Conservation (phyloP, 2,797 vertebrate genomes). For the Poecilia gillii region DNA sequence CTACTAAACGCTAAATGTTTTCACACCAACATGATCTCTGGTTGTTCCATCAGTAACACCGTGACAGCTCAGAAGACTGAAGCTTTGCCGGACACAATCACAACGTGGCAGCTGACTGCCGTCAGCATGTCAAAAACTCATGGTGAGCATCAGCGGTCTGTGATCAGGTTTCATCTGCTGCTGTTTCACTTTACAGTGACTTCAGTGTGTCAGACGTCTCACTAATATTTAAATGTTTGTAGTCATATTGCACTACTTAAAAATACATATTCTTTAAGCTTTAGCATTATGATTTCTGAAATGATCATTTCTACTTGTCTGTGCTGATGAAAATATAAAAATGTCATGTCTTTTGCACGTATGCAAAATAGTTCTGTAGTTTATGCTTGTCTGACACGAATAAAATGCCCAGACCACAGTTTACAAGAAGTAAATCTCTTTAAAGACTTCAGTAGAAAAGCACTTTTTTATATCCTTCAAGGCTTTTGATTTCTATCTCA, state of each 20-base stretch:
- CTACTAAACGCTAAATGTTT: not conserved
- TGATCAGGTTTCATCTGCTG: not conserved
- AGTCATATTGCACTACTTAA: not conserved
- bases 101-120: slow-evolving; percentile 89
- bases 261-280: not conserved
- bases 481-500: not conserved
- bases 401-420: not conserved
- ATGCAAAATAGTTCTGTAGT: not conserved
- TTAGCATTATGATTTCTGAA: not conserved
- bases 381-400: not conserved
- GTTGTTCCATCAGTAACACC: slow-evolving; percentile 17
- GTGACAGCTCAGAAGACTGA: not conserved
- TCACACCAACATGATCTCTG: not conserved
- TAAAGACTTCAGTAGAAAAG: not conserved
- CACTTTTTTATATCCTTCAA: not conserved
- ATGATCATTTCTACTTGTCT: not conserved
- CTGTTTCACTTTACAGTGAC: not conserved
- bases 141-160: slow-evolving; percentile 45
- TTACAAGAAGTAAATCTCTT: not conserved
- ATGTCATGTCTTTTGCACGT: not conserved
- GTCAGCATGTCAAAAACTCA: slow-evolving; percentile 81
- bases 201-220: not conserved
- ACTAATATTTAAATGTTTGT: not conserved
- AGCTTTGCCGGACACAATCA: slow-evolving; percentile 88
- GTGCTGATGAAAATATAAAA: not conserved